Conservation (phyloP, 1,140 invertebrate species). For the Sitophilus oryzae region DNA sequence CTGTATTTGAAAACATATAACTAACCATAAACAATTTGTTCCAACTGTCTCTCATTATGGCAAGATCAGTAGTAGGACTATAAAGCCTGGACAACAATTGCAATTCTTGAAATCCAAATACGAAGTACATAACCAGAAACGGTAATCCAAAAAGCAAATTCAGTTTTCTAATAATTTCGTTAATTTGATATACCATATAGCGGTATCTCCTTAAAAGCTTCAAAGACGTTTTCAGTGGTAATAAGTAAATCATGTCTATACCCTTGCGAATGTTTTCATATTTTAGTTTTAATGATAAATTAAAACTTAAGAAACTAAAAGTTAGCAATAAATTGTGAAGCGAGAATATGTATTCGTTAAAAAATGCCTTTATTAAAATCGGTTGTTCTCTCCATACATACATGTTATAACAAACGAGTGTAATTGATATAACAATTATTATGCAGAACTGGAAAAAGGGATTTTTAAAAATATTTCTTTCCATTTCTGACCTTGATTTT, state of each 20-base stretch:
- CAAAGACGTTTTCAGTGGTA: not conserved
- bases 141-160: not conserved
- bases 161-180: not conserved
- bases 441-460: not conserved
- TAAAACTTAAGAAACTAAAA: not conserved
- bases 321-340: not conserved
- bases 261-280: not conserved
- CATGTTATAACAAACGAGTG: too few species aligned
- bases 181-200: not conserved
- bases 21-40: not conserved
- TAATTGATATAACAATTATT: not conserved
- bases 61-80: not conserved
- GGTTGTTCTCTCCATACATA: too few species aligned
- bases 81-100: not conserved
- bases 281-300: not conserved
- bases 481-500: not conserved
- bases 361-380: not conserved
- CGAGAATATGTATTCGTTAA: not conserved
- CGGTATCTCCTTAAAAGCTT: not conserved
- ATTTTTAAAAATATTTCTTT: not conserved
- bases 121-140: not conserved
- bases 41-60: not conserved
- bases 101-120: not conserved
- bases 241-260: not conserved
- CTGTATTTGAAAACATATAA: not conserved